phyloP scores from a whole-genome alignment of 1,140 invertebrate species.

The Drosophila littoralis region DNA sequence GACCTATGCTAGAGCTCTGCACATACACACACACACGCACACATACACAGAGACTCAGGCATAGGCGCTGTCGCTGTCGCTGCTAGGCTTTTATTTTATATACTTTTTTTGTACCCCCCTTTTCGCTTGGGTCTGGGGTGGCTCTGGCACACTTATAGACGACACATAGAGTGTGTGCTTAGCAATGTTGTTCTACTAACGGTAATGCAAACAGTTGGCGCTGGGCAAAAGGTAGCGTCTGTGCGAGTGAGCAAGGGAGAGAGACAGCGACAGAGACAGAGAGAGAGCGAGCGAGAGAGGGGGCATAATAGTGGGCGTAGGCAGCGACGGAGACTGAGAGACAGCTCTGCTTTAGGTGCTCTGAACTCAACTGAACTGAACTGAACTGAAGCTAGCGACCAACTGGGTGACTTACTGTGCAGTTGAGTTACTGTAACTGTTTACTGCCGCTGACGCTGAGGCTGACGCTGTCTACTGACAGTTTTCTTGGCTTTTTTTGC shows the following conservation, averaged over 20 bases:
- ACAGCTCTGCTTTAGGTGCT: constrained; percentile 66
- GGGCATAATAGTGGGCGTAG: constrained; percentile 34
- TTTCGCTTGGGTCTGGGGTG: constrained; percentile 25
- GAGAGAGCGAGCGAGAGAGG: background rate
- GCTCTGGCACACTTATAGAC: constrained; percentile 78
- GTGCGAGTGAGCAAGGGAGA: constrained; percentile 5
- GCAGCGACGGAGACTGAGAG: constrained; percentile 37
- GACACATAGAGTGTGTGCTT: constrained; percentile 69
- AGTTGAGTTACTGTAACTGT: constrained; percentile 26
- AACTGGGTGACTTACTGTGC: constrained; percentile 56
- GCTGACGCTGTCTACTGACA: background rate
- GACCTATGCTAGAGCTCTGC: constrained; percentile 73
- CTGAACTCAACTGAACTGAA: constrained; percentile 72
- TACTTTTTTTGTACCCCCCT: constrained; percentile 45
- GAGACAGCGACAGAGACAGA: constrained; percentile 12
- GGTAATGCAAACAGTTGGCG: constrained; percentile 79
- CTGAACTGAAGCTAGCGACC: constrained; percentile 34
- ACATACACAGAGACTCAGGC: constrained; percentile 8
- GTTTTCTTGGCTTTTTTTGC: constrained; percentile 23
- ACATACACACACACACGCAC: constrained; percentile 31
- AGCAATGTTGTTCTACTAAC: constrained; percentile 82
- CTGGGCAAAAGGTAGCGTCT: constrained; percentile 9
- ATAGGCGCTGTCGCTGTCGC: constrained; percentile 50
- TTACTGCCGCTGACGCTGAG: constrained; percentile 10
- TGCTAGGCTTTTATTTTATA: constrained; percentile 47